A percentile compares a stretch with the other conserved stretches of the same genome.
phyloP scores from a whole-genome alignment of 2,888 invertebrate species.

The Clitarchus hookeri region DNA sequence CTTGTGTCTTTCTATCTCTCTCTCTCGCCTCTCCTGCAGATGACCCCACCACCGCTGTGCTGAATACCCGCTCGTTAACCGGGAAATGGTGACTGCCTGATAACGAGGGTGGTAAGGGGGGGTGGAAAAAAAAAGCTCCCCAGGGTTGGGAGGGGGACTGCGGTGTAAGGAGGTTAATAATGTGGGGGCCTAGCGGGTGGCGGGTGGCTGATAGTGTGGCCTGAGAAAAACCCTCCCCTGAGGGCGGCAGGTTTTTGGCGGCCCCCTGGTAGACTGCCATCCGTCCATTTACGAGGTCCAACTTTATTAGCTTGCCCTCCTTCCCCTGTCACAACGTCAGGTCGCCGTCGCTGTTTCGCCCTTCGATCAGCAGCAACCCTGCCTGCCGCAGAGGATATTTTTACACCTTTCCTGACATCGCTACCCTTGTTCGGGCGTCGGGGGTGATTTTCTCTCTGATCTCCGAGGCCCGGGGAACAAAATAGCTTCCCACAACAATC shows the following conservation, averaged over 20 bases:
- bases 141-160: background rate
- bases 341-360: background rate
- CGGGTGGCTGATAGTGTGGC: background rate
- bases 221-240: background rate
- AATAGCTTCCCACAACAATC: too few species aligned
- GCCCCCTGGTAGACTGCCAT: background rate
- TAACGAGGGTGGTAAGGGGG: background rate
- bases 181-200: background rate
- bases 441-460: too few species aligned
- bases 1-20: background rate
- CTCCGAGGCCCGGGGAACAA: too few species aligned
- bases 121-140: background rate
- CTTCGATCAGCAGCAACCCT: too few species aligned
- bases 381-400: background rate
- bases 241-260: background rate
- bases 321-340: background rate
- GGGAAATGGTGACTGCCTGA: background rate
- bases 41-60: background rate
- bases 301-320: background rate
- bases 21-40: background rate
- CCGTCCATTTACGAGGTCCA: background rate
- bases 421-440: too few species aligned
- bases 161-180: background rate
- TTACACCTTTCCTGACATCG: background rate
- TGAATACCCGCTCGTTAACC: conserved; percentile 9